Evolutionary conservation across 2,888 invertebrate genomes (phyloP), one percentile per base, ranked within the genome.

Genomic region (Timema cristinae): DNA sequence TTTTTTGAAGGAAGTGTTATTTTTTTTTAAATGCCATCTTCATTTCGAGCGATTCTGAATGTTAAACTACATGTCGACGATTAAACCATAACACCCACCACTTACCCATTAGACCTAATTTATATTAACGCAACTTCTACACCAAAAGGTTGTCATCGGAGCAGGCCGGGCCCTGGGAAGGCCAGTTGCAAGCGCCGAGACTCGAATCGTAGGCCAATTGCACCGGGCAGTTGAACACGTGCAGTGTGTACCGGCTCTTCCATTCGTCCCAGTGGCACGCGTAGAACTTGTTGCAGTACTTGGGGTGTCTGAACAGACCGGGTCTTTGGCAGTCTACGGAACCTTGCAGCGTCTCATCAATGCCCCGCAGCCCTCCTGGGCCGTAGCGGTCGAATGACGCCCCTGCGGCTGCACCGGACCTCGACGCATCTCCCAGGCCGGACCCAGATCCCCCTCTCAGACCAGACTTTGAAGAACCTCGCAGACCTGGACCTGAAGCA

Each of bases 161-260:
- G 80, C 92, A 92, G 69, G 90, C 89, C 0, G 92, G 92, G 50
- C 92, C 92, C 79, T 91, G 90, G 78, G 90, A 91, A 1, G 92
- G 92, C 91, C 91, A 92, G 81, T 92, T 92, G 78, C 93, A 93
- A 67, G 92, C 93, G n/a, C 90, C 89, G 77, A 91, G 84, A 71
- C 84, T 87, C 32, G 87, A 86, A 80, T 93, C 92, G 78, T 92
- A 93, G 67, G 91, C 91, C 68, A 93, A 83, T 79, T 91, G 91
- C 13, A 93, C 87, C 0, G 92, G 92, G 78, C 92, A 93, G 79
- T 91, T 90, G 81, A 92, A 91, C 2, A 90, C 86, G 78, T 91
- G 90, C 8, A 93, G 84, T 2, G 91, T 91, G 80, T 88, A 93
- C 77, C 87, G 86, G 76, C 91, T 88, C 79, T 92, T 90, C 79